Percentiles rank a stretch among this genome's conserved stretches.
phyloP scores from a whole-genome alignment of 2,113 vertebrate genomes.

The Hippoglossus stenolepis region DNA sequence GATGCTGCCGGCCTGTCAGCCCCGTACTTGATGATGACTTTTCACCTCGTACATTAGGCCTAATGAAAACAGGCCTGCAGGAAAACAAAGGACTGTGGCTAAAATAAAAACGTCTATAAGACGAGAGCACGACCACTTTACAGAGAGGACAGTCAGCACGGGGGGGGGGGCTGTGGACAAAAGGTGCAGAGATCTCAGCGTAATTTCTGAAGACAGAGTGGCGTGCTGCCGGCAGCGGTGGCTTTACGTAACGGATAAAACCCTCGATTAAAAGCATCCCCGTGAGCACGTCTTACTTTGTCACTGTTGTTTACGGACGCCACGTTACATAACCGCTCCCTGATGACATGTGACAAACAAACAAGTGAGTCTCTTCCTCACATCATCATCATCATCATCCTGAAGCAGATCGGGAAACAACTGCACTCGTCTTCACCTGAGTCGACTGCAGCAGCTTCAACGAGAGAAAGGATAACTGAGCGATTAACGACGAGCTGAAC shows the following conservation, averaged over 20 bases:
- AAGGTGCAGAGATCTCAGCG: conserved; percentile 39
- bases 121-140: conserved; percentile 5
- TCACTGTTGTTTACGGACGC: background rate
- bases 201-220: conserved; percentile 45
- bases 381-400: too few species aligned
- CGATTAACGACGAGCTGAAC: too few species aligned
- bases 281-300: background rate
- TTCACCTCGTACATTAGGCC: conserved; percentile 35
- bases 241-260: conserved; percentile 26
- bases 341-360: background rate
- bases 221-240: background rate
- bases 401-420: too few species aligned
- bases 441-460: too few species aligned
- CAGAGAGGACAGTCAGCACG: conserved; percentile 23
- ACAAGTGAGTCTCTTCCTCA: background rate
- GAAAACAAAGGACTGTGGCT: background rate
- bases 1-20: background rate
- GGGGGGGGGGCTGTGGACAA: conserved; percentile 26
- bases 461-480: too few species aligned
- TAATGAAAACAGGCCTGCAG: conserved; percentile 30
- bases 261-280: conserved; percentile 27
- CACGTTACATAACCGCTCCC: conserved; percentile 20
- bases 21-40: conserved; percentile 27
- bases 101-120: background rate
- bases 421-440: too few species aligned